Evolutionary conservation across 1,140 invertebrate genomes (phyloP), one percentile per base, ranked within the genome.

Genomic region (Cydia pomonella): DNA sequence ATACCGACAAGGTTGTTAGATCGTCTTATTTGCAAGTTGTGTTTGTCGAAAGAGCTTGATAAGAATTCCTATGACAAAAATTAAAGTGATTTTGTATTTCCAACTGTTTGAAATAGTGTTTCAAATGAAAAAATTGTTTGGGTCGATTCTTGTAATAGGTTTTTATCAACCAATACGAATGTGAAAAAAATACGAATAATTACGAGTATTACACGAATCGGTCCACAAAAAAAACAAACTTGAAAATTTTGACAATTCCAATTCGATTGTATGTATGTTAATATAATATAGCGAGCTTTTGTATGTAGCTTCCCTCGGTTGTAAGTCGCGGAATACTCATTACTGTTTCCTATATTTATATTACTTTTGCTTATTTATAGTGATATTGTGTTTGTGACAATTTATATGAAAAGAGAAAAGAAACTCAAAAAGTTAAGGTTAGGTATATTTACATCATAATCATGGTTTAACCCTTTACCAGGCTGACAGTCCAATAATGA

Each of bases 321-420:
- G 75, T 79, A 73, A 76, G 77, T 77, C 80, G 75, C 76, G 82
- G 75, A 87, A 87, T 87, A 87, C 86, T 87, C 86, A 86, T 79
- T 73, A 75, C 80, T 78, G 85, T 84, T 82, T 85, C 83, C 85
- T 87, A 83, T 80, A 80, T 77, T 74, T 75, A 77, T 75, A 74
- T 79, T 75, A 75, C 47, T 79, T 66, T 73, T 21, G 27, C 59
- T 27, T 77, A 74, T 64, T 73, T 41, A n/a, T 29, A 74, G 62
- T 21, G 44, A 66, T 25, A 59, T 23, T 59, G 3, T 23, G 6
- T 59, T 59, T 59, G 53, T 59, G 53, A 59, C 53, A 59, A 23
- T 59, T 23, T 21, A 59, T n/a, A 21, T 50, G 47, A 50, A 50
- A 7, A 50, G 16, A 18, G 3, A 50, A 50, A n/a, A n/a, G 0